Base-by-base conservation (phyloP, 2,113 vertebrate species). In the Syngnathus floridae region DNA sequence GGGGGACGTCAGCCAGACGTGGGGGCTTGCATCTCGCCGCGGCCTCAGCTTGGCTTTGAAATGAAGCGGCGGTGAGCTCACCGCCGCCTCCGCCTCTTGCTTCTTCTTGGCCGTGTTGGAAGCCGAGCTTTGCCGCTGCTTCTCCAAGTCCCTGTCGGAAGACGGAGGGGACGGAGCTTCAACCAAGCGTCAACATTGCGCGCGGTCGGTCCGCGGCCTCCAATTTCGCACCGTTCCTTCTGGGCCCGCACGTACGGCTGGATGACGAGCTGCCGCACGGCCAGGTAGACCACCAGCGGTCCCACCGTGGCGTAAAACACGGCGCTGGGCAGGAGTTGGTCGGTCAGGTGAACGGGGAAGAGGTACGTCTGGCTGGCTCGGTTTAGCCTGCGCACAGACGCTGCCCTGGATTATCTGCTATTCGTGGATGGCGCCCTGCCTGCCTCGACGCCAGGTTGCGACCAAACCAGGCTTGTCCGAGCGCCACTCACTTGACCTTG, bases 361-460 rank as follows among this genome's bases (percentile, higher is more conserved):
- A 96, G 93, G 88, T 98, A 98, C 0, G 95, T 98, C 92, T 99
- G 97, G 81, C 95, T 99, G 75, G 97, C 97, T 79, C 97, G 87
- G 85, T 98, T 98, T 64, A 99, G 84, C 78, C 97, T 99, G 84
- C 16, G 71, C 65, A 66, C 8, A 62, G 10, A 74, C 56, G 79
- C 35, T 21, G 26, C 49, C 37, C 8, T 40, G 11, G 16, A 40
- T 65, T 62, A 56, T 40, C 71, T 55, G 8, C 40, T 41, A 41
- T 41, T 41, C 40, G 2, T 41, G 40, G 40, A 41, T 2, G 8
- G 40, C 9, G 9, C 6, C 40, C 40, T 41, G 38, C 38, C 38
- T 40, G 38, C 38, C 38, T 40, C 26, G 26, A 41, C 46, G 19
- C 5, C 7, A 21, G 22, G 6, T 31, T 31, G 21, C 5, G 10